These are phyloP conservation scores for Urocitellus parryii DNA, from an alignment of 2,113 vertebrate genomes.

Conservation along the genomic window DNA sequence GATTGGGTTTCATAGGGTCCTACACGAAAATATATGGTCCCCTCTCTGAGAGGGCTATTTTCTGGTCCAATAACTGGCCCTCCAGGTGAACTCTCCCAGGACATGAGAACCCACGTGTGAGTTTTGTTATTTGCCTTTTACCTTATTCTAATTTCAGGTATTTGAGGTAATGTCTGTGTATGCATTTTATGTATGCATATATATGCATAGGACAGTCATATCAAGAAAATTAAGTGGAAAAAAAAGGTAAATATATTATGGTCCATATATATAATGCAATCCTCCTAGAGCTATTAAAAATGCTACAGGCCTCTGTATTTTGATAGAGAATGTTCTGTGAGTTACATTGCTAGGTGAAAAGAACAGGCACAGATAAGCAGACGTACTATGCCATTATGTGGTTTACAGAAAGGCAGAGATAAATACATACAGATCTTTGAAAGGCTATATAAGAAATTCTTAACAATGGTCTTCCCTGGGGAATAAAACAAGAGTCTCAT, in stretches of 20 bases:
- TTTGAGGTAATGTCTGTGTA: background rate
- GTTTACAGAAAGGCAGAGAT: background rate
- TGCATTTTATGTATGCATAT: background rate
- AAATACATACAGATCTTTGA: background rate
- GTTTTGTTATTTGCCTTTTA: slow-evolving; percentile 9
- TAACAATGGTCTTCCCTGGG: background rate
- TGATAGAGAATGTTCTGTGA: background rate
- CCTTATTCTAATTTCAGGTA: background rate
- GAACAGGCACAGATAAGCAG: background rate
- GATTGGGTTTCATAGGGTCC: background rate
- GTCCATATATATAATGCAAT: background rate
- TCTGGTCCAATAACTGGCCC: background rate
- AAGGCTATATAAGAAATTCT: background rate
- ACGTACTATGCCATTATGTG: background rate
- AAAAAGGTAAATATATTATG: background rate
- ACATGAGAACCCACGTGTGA: background rate
- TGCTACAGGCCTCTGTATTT: background rate
- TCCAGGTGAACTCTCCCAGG: background rate
- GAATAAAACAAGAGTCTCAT: background rate
- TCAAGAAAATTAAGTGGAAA: slow-evolving; percentile 7
- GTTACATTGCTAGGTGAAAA: background rate
- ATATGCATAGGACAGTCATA: background rate
- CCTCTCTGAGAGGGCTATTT: background rate
- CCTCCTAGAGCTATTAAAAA: background rate
- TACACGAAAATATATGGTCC: background rate